phyloP scores from a whole-genome alignment of 2,113 vertebrate species.

The Ciconia maguari region DNA sequence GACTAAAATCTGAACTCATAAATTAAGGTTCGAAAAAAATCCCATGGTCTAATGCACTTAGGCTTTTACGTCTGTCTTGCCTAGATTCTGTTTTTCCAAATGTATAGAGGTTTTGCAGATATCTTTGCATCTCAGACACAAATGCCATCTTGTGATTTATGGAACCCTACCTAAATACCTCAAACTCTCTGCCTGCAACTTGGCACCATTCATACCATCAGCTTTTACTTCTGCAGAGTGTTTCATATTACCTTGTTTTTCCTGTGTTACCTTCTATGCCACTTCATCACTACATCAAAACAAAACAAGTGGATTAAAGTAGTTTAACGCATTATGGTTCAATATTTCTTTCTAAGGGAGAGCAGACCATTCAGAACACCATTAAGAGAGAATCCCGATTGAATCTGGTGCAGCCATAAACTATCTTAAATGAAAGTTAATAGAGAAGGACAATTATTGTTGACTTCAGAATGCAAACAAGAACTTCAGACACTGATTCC shows the following conservation, averaged over 20 bases:
- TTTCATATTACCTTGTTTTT: background rate
- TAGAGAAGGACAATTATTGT: constrained; percentile 65
- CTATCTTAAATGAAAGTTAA: constrained; percentile 69
- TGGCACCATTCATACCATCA: background rate
- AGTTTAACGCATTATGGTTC: constrained; percentile 34
- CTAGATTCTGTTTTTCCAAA: background rate
- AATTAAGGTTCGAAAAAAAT: background rate
- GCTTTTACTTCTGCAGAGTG: constrained; percentile 14
- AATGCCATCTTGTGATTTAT: background rate
- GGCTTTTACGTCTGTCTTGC: background rate
- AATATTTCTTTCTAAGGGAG: constrained; percentile 58
- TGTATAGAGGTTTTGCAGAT: background rate
- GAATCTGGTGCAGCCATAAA: constrained; percentile 62
- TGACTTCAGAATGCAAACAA: constrained; percentile 74
- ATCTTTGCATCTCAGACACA: background rate
- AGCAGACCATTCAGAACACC: constrained; percentile 39
- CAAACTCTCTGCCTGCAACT: background rate
- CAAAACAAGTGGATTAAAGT: constrained; percentile 58
- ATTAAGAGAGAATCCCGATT: constrained; percentile 35
- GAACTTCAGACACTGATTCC: constrained; percentile 70
- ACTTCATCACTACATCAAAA: constrained; percentile 24
- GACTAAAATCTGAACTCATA: background rate
- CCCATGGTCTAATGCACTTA: background rate
- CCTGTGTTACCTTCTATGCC: background rate
- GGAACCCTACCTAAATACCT: background rate